These are phyloP conservation scores for Meiosimyza decipiens DNA, from an alignment of 2,888 invertebrate genomes.

Conservation along the genomic window DNA sequence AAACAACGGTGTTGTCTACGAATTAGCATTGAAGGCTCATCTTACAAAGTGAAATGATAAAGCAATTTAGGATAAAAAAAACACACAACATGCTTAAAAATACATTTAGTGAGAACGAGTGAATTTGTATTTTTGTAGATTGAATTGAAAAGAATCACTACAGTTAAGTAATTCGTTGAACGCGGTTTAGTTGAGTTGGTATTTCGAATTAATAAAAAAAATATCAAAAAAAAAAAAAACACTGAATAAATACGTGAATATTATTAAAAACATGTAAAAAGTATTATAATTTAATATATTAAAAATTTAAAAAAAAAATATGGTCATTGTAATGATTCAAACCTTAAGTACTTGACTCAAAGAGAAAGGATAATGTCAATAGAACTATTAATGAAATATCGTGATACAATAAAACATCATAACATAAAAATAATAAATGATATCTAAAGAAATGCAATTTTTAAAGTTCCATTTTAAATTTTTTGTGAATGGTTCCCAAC, in stretches of 20 bases:
- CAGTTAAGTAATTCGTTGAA: slow-evolving; percentile 44
- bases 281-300: not conserved
- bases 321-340: no score
- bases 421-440: not conserved
- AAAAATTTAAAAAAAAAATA: not conserved
- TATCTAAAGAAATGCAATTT: not conserved
- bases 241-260: not conserved
- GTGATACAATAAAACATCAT: no score
- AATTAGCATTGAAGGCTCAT: slow-evolving; percentile 55
- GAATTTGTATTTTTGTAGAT: slow-evolving; percentile 32
- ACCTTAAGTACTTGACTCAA: no score
- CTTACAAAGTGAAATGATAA: slow-evolving; percentile 44
- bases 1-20: slow-evolving; percentile 30
- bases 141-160: slow-evolving; percentile 42
- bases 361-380: no score
- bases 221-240: not conserved
- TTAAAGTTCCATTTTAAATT: not conserved
- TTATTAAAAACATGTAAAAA: not conserved
- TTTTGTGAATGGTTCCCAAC: no score
- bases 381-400: slow-evolving; percentile 22
- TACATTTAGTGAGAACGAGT: not conserved
- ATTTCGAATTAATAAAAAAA: slow-evolving; percentile 14
- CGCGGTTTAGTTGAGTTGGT: slow-evolving; percentile 42
- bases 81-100: slow-evolving; percentile 10
- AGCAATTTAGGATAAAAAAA: not conserved